Percentiles rank a stretch among this genome's conserved stretches.
Evolutionary conservation across 2,888 invertebrate genomes (phyloP).

Genomic region (Pasiphila rectangulata): DNA sequence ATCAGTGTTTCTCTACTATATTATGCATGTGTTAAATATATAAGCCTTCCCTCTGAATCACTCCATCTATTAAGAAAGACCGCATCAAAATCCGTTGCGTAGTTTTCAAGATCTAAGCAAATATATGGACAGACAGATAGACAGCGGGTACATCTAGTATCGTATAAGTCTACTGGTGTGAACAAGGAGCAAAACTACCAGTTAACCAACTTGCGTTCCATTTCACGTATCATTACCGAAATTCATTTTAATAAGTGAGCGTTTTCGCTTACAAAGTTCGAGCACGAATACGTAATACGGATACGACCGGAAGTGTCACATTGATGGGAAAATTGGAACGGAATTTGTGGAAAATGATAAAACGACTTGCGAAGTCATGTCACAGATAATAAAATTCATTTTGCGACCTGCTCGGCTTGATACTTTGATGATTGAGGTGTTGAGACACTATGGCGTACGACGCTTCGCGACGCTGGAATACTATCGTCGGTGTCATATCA

Average conservation of each 20-base stretch:
- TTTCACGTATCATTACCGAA: background rate
- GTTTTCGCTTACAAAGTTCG: constrained; percentile 10
- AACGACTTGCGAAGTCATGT: constrained; percentile 30
- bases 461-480: too few species aligned
- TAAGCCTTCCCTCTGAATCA: too few species aligned
- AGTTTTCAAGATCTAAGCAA: too few species aligned
- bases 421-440: constrained; percentile 7
- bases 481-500: too few species aligned
- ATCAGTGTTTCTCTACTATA: too few species aligned
- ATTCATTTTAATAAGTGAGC: background rate
- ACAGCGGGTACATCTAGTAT: too few species aligned
- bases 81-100: too few species aligned
- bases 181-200: too few species aligned
- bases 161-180: too few species aligned
- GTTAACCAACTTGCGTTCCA: background rate
- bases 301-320: constrained; percentile 30
- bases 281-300: constrained; percentile 29
- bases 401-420: constrained; percentile 12
- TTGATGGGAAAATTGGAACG: constrained; percentile 30
- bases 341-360: constrained; percentile 33
- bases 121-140: too few species aligned
- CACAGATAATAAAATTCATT: constrained; percentile 32
- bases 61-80: too few species aligned
- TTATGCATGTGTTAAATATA: too few species aligned
- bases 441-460: background rate